Base-by-base conservation (phyloP, 2,888 invertebrate genomes). In the Mechanitis mazaeus region DNA sequence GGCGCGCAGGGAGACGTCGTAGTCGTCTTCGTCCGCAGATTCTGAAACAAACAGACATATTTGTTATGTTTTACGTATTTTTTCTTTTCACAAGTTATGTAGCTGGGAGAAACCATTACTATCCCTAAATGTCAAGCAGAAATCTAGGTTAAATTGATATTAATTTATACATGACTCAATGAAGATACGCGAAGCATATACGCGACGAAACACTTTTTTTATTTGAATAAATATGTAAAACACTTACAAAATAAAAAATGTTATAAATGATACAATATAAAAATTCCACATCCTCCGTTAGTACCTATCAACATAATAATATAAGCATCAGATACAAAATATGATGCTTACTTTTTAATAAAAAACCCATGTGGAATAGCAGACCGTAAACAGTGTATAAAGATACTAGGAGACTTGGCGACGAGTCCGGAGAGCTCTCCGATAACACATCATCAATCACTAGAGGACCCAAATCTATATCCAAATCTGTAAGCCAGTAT, bases 1-100 rank as follows among this genome's bases (percentile, higher is more conserved):
- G 68, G 94, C 93, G 75, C 93, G 92, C 64, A 93, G 92, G 66
- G 95, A 92, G 63, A 94, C 92, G 71, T 94, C 92, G 68, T 91
- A 93, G 47, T 92, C 93, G 20, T 93, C 93, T 35, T 93, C 93
- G 35, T 93, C 92, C 5, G 93, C 92, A 56, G 92, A 91, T 61
- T 88, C 92, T 91, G 73, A 54, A 82, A 80, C 70, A 75, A 42
- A 42, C 42, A 42, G 11, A 42, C 42, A 42, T 9, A 9, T 20
- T 50, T 50, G 50, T 31, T 5, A 4, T 50, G 50, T 7, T 50
- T 1, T 42, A 42, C 9, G 42, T 42, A 42, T 9, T 20, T 20
- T 20, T 20, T 20, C 20, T 20, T 20, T 20, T 20, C 20, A 20
- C 20, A 20, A 20, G 20, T 20, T 20, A 20, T 1, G 20, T 20